Evolutionary conservation across 2,888 invertebrate genomes (phyloP), one percentile per base, ranked within the genome.

Genomic region (Phyllotreta striolata): DNA sequence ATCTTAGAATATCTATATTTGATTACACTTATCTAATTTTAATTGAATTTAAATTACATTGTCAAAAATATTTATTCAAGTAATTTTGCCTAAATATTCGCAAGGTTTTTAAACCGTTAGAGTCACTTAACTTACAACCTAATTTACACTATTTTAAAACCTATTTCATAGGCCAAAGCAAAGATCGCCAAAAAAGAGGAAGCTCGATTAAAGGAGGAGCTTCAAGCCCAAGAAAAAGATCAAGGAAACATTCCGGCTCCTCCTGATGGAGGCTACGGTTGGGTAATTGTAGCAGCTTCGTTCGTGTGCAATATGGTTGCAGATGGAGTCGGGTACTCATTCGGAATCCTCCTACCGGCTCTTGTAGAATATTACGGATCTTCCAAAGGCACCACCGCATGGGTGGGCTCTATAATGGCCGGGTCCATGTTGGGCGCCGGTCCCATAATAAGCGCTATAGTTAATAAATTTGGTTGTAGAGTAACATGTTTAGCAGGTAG

Each of bases 251-350:
- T 90, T 72, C 94, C 94, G 12, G 92, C 93, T 62, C 93, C 94
- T 58, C 94, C 94, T 44, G 94, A 94, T 81, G 93, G 93, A 69
- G 96, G 96, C 55, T 95, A 92, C 83, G 93, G 93, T 64, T 95
- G 94, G 95, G 90, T 97, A 76, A 93, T 98, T 77, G 97, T 98
- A 60, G 89, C 95, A 76, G 95, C 96, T 56, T 96, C 96, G 44
- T 97, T 98, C 83, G 90, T 98, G 89, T 95, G 96, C 83, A 98
- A 98, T 87, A 89, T 98, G 85, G 92, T 98, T 73, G 96, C 99
- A 62, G 98, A 99, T 81, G 98, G 96, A 74, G 96, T 99, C 68
- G 94, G 96, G n/a, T 98, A 98, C 83, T 95, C 97, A 6, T 99
- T 98, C 81, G 98, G 98, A 59, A 92, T 98, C 77, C 94, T 95